phyloP scores from a whole-genome alignment of 2,113 vertebrate genomes.

The Vulpes vulpes region DNA sequence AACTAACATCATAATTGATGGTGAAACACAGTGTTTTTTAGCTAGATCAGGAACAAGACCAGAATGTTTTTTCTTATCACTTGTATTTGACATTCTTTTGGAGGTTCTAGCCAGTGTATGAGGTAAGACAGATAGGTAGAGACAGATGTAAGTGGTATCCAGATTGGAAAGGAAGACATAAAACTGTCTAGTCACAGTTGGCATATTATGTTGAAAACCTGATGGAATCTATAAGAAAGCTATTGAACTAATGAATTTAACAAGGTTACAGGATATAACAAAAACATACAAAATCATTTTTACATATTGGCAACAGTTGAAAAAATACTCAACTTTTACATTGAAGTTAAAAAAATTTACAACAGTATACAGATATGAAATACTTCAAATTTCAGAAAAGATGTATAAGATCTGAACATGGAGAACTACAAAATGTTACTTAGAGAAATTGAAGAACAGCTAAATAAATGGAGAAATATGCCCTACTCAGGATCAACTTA shows the following conservation, averaged over 20 bases:
- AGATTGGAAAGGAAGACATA: neutral
- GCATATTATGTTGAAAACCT: constrained; percentile 12
- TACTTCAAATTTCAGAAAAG: neutral
- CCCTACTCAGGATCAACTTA: neutral
- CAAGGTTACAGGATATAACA: neutral
- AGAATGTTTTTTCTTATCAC: neutral
- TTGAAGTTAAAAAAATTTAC: neutral
- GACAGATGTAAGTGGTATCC: neutral
- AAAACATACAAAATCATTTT: neutral
- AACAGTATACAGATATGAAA: neutral
- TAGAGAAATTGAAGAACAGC: constrained; percentile 29
- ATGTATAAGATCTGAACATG: neutral
- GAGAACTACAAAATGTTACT: neutral
- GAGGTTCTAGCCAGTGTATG: neutral
- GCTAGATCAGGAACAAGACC: neutral
- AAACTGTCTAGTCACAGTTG: neutral
- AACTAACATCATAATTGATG: neutral
- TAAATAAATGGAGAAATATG: neutral
- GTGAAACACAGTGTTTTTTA: neutral
- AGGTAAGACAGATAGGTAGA: neutral
- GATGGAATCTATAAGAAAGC: neutral
- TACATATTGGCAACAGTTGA: neutral
- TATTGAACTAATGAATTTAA: neutral
- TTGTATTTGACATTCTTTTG: neutral
- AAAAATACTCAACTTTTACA: neutral